Evolutionary conservation across 2,797 vertebrate genomes (phyloP), one percentile per base, ranked within the genome.

Genomic region (Otolemur crassicaudatus): DNA sequence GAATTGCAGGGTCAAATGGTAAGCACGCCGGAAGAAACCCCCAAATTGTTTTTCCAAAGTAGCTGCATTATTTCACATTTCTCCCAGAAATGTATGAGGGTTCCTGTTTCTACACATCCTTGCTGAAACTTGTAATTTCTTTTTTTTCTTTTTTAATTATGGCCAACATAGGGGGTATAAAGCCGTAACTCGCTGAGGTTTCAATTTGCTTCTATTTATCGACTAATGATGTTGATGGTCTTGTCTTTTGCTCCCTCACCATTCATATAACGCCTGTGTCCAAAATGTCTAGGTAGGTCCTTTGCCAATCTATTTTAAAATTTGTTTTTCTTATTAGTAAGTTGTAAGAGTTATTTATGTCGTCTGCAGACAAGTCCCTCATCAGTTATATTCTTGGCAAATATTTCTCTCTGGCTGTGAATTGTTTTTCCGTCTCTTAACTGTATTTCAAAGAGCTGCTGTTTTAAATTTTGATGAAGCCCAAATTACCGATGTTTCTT

Each of bases 391-490:
- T 27, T 65, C 70, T 69, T 65, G 90, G 37, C 27, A 95, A 84
- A 94, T 60, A 80, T 49, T 90, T 46, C 23, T 65, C 43, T 53
- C 12, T 79, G 58, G 6, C 12, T 70, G 9, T 63, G 13, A 19
- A 73, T 29, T 81, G 3, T 56, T 58, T 91, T 79, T 73, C 49
- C 75, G 9, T 49, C 31, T 73, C 31, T 14, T 56, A 49, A 60
- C 16, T 40, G 22, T 65, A 83, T 60, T 79, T 90, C 77, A 76
- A 93, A 93, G 40, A 80, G 12, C 16, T 16, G 4, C 83, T 79
- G 56, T 65, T 94, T 90, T 65, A 90, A 53, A 61, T 70, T 95
- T 85, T 90, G 91, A 94, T 34, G 16, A 83, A 76, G 23, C 80
- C 17, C 16, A 94, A 65, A 91, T 91, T 79, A 96, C 84, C 23